Evolutionary conservation across 2,797 vertebrate species (phyloP).

Genomic region (Phalloptychus januarius): DNA sequence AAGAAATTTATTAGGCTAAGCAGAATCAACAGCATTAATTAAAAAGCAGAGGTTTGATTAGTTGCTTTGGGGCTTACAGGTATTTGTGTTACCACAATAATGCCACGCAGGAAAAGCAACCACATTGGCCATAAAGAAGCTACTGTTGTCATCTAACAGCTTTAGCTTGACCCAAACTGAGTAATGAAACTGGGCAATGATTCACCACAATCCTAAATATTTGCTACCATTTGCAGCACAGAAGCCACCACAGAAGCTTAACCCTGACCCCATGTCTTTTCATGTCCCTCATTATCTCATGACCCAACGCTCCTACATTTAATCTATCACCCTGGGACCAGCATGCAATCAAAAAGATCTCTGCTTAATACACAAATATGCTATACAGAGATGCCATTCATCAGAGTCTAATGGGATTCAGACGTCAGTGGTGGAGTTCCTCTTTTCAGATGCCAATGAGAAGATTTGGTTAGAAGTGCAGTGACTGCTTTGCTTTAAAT

Average conservation of each 20-base stretch:
- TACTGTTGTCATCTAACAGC: constrained; percentile 3
- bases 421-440: neutral
- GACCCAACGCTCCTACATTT: neutral
- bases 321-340: constrained; percentile 17
- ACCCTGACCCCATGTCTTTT: constrained; percentile 3
- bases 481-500: neutral
- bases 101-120: neutral
- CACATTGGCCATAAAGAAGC: neutral
- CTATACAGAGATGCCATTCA: constrained; percentile 35
- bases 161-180: neutral
- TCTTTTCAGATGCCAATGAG: constrained; percentile 9
- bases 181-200: neutral
- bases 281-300: constrained; percentile 20
- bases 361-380: neutral
- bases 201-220: neutral
- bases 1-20: neutral
- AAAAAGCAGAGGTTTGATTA: neutral
- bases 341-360: constrained; percentile 2
- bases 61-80: neutral
- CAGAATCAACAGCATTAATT: neutral
- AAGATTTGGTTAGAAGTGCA: constrained; percentile 2
- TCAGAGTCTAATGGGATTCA: constrained; percentile 7
- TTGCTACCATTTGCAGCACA: neutral
- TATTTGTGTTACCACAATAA: neutral
- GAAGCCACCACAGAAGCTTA: neutral